Evolutionary conservation across 2,888 invertebrate species (phyloP), one percentile per base, ranked within the genome.

Genomic region (Drosophila mercatorum): DNA sequence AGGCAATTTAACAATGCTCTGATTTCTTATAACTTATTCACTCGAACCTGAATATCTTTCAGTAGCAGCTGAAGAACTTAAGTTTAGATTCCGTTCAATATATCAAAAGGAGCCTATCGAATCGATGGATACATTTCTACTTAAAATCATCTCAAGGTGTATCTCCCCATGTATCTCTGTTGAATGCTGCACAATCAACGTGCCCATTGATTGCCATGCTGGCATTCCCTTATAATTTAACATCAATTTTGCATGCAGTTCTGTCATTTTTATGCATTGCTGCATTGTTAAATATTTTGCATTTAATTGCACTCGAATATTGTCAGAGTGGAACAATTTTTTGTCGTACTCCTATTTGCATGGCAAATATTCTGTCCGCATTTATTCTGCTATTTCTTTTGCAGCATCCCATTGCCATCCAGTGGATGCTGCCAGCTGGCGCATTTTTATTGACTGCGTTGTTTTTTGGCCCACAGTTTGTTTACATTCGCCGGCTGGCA

Each of bases 251-350:
- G 55, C 22, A 61, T 22, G 41, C 53, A 31, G 57, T 68, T 62
- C 63, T 58, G 58, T 28, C 58, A 65, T 65, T 68, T 78, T 66
- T 68, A 61, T 81, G 66, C 76, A 67, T 49, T 70, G 65, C 62
- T 68, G 75, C 68, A 73, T 74, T 74, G 70, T 81, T 80, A 83
- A 87, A 81, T 81, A 85, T 89, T 85, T 89, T 81, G 81, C 78
- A 78, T 85, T 89, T 85, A 85, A 85, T 85, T 89, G 88, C 84
- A 84, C 85, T 87, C 71, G 68, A 83, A 75, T 51, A 70, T 69
- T 65, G 57, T 40, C 56, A 65, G 79, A 62, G 60, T 58, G 43
- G 38, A 55, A 57, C 56, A 46, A 12, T 46, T 26, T 46, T 7
- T 46, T 14, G 22, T 46, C 44, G 10, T 26, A 51, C 34, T 57